Conservation (phyloP, 2,888 invertebrate species). For the Drosophila borborema region DNA sequence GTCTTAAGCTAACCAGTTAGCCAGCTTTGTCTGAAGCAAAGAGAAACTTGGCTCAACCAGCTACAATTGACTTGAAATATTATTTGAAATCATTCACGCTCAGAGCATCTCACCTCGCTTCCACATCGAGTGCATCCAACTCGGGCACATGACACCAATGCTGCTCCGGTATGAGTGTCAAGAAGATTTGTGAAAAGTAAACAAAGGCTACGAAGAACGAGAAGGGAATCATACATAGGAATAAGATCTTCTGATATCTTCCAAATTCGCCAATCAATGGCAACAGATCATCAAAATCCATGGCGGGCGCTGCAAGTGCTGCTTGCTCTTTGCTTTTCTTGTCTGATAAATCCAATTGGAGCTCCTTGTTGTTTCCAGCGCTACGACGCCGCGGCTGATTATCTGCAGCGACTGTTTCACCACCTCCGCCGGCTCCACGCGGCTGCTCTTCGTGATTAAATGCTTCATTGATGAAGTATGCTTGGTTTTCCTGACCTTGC, state of each 20-base stretch:
- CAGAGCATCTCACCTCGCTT: slow-evolving; percentile 87
- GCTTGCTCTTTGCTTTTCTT: slow-evolving; percentile 41
- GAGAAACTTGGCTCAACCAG: slow-evolving; percentile 14
- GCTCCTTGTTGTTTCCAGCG: slow-evolving; percentile 77
- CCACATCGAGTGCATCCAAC: slow-evolving; percentile 85
- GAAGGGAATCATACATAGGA: slow-evolving; percentile 94
- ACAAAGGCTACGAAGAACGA: slow-evolving; percentile 95
- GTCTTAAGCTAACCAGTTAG: slow-evolving; percentile 19
- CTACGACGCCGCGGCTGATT: slow-evolving; percentile 78
- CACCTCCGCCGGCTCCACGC: slow-evolving; percentile 38
- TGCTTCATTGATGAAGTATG: slow-evolving; percentile 78
- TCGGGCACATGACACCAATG: slow-evolving; percentile 94
- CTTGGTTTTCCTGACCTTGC: slow-evolving; percentile 76
- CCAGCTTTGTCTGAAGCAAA: slow-evolving; percentile 22
- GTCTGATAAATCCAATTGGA: slow-evolving; percentile 67
- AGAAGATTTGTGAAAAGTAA: slow-evolving; percentile 95
- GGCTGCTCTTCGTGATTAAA: slow-evolving; percentile 67
- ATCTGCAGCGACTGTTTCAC: slow-evolving; percentile 21
- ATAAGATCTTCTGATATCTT: slow-evolving; percentile 92
- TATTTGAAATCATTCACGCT: slow-evolving; percentile 38
- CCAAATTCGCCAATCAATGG: slow-evolving; percentile 95
- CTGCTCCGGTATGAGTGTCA: slow-evolving; percentile 92
- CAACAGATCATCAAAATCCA: slow-evolving; percentile 93
- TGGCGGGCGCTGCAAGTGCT: slow-evolving; percentile 45
- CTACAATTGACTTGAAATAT: slow-evolving; percentile 1